Conservation (phyloP, 2,888 invertebrate species). For the Autographa gamma region DNA sequence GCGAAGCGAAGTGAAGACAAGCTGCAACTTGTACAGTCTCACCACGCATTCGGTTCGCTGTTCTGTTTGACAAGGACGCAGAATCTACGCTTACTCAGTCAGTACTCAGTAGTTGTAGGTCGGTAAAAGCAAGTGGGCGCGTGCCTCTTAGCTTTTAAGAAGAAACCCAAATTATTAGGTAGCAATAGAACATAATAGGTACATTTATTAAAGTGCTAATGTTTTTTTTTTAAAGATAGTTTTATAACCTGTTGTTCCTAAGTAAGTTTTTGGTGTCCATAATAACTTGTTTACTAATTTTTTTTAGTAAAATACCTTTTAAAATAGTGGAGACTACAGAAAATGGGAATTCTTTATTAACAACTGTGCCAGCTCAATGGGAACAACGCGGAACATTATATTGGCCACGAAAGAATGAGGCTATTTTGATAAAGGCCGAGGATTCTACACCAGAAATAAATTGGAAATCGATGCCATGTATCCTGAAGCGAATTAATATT, state of each 20-base stretch:
- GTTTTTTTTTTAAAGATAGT: background rate
- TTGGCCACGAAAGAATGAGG: slow-evolving; percentile 15
- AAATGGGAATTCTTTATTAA: slow-evolving; percentile 33
- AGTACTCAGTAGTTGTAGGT: background rate
- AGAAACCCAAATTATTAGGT: background rate
- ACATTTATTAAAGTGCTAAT: background rate
- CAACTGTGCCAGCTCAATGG: slow-evolving; percentile 27
- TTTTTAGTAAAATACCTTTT: slow-evolving; percentile 28
- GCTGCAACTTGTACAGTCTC: no score
- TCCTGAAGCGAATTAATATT: slow-evolving; percentile 11
- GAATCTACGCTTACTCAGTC: no score
- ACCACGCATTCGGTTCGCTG: no score
- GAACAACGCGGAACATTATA: background rate
- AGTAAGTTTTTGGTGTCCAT: slow-evolving; percentile 9
- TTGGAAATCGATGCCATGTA: slow-evolving; percentile 14
- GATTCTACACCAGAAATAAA: slow-evolving; percentile 10
- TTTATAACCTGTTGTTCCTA: slow-evolving; percentile 7
- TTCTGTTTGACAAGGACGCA: no score
- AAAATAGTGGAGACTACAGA: slow-evolving; percentile 33
- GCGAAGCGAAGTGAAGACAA: no score
- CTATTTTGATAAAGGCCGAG: slow-evolving; percentile 10
- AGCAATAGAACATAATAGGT: background rate
- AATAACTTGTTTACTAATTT: slow-evolving; percentile 17
- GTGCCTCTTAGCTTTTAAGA: background rate
- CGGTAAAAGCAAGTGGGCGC: background rate